Percentiles rank a stretch among this genome's conserved stretches.
phyloP scores from a whole-genome alignment of 1,140 invertebrate species.

The Hyphantria cunea region DNA sequence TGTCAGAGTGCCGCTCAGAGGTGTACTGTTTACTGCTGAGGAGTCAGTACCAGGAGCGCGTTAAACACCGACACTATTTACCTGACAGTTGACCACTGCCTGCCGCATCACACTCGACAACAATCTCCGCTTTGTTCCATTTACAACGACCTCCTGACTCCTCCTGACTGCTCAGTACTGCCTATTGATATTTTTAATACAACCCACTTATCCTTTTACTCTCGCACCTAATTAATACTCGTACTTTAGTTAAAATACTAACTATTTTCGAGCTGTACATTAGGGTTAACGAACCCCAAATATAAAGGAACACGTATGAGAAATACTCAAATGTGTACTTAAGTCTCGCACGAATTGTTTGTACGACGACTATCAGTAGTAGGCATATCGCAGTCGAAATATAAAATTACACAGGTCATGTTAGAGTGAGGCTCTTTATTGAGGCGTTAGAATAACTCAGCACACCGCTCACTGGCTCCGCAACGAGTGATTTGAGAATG shows the following conservation, averaged over 20 bases:
- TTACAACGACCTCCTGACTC: background rate
- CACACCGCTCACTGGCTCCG: too few relatives aligned
- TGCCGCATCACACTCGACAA: background rate
- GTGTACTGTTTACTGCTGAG: too few relatives aligned
- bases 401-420: too few relatives aligned
- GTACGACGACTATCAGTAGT: too few relatives aligned
- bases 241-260: background rate
- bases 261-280: too few relatives aligned
- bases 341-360: too few relatives aligned
- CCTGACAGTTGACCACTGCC: background rate
- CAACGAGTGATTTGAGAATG: background rate
- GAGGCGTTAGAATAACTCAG: too few relatives aligned
- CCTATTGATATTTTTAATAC: background rate
- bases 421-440: too few relatives aligned
- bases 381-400: too few relatives aligned
- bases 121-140: background rate
- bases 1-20: background rate
- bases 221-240: background rate
- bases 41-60: conserved; percentile 4
- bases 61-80: background rate
- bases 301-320: background rate
- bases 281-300: background rate
- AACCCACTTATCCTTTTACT: background rate
- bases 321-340: too few relatives aligned
- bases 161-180: background rate